A percentile compares a stretch with the other conserved stretches of the same genome.
phyloP scores from a whole-genome alignment of 2,888 invertebrate species.

The Galeruca laticollis region DNA sequence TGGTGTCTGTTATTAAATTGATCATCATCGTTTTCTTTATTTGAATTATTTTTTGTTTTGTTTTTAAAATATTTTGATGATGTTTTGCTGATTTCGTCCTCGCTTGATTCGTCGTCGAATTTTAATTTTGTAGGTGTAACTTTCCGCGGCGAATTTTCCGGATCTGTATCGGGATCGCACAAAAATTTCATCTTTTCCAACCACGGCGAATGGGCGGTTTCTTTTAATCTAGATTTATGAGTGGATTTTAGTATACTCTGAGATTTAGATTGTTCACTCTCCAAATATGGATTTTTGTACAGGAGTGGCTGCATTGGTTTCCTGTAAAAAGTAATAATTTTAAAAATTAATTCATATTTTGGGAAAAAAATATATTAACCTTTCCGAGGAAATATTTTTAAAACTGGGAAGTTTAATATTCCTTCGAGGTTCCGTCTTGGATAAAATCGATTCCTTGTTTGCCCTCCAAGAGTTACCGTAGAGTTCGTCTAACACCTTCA shows the following conservation, averaged over 20 bases:
- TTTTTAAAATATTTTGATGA: conserved; percentile 39
- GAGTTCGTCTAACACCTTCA: conserved; percentile 58
- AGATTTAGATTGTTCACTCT: conserved; percentile 32
- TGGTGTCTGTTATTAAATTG: not conserved
- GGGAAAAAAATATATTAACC: conserved; percentile 21
- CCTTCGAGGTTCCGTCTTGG: conserved; percentile 54
- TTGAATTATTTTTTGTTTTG: not conserved
- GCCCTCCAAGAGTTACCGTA: conserved; percentile 63
- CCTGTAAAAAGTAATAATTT: conserved; percentile 44
- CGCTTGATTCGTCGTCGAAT: conserved; percentile 43
- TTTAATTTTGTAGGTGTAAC: conserved; percentile 42
- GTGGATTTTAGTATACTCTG: conserved; percentile 50
- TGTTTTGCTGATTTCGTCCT: conserved; percentile 25
- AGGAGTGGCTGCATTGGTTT: conserved; percentile 48
- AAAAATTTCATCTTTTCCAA: conserved; percentile 50
- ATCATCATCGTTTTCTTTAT: conserved; percentile 21
- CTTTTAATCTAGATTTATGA: conserved; percentile 49
- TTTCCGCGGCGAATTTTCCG: conserved; percentile 32
- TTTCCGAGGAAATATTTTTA: conserved; percentile 35
- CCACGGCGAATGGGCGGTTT: conserved; percentile 54
- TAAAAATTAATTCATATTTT: not conserved
- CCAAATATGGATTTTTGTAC: conserved; percentile 53
- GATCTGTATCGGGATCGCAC: conserved; percentile 57
- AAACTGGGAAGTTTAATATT: conserved; percentile 26
- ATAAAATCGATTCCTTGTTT: conserved; percentile 56